Conservation (phyloP, 2,888 invertebrate species). For the Philonicus albiceps region DNA sequence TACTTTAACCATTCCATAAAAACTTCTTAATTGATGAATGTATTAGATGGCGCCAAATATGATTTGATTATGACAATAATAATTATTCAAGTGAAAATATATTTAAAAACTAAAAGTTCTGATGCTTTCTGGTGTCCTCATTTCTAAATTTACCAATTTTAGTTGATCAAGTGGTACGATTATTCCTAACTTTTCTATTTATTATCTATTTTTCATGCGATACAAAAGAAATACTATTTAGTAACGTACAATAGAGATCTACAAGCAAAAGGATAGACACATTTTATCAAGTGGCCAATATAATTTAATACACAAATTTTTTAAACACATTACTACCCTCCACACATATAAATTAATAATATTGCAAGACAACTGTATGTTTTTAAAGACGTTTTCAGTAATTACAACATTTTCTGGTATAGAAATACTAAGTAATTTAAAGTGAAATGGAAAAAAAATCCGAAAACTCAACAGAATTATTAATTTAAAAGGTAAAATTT, state of each 20-base stretch:
- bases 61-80: no score
- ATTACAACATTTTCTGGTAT: not conserved
- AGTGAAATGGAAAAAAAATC: not conserved
- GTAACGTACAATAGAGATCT: not conserved
- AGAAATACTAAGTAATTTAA: not conserved
- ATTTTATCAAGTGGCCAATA: not conserved
- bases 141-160: no score
- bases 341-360: not conserved
- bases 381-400: not conserved
- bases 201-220: not conserved
- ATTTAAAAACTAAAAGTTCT: no score
- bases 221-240: not conserved
- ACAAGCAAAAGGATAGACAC: not conserved
- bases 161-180: not conserved
- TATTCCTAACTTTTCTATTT: not conserved
- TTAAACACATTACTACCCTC: not conserved
- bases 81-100: no score
- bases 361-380: not conserved
- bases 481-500: no score
- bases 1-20: no score
- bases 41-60: no score
- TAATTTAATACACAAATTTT: not conserved
- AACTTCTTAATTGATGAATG: no score
- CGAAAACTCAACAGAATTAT: not conserved
- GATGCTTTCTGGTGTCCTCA: no score